A percentile compares a stretch with the other conserved stretches of the same genome.
Evolutionary conservation across 2,888 invertebrate species (phyloP).

Genomic region (Diarsia mendica): DNA sequence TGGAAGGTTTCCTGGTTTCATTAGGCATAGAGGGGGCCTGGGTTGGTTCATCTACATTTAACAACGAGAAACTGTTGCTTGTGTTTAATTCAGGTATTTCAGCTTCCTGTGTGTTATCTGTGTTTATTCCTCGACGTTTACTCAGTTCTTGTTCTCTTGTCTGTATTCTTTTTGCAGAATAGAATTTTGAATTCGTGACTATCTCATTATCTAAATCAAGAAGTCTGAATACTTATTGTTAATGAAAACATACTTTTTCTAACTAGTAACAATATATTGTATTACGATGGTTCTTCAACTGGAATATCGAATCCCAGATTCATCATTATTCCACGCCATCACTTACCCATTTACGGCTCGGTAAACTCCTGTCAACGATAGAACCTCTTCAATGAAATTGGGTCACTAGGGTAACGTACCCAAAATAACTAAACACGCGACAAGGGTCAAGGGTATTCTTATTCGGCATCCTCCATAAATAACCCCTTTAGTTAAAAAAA

Average conservation of each 20-base stretch:
- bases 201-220: no score
- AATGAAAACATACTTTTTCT: background rate
- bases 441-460: constrained; percentile 22
- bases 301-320: constrained; percentile 5
- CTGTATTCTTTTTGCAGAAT: no score
- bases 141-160: no score
- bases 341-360: constrained; percentile 2
- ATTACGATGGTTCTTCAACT: background rate
- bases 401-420: constrained; percentile 21
- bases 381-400: constrained; percentile 9
- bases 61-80: no score
- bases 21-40: no score
- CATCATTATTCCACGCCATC: background rate
- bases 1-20: no score
- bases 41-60: no score
- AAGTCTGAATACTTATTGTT: no score
- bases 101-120: no score
- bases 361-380: constrained; percentile 11
- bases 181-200: no score
- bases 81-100: no score
- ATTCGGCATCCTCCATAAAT: constrained; percentile 13
- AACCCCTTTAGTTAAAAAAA: constrained; percentile 22
- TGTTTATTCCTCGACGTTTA: no score
- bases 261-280: background rate
- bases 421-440: constrained; percentile 4